Percentiles rank a stretch among this genome's conserved stretches.
Evolutionary conservation across 2,888 invertebrate species (phyloP).

Genomic region (Dryocosmus kuriphilus): DNA sequence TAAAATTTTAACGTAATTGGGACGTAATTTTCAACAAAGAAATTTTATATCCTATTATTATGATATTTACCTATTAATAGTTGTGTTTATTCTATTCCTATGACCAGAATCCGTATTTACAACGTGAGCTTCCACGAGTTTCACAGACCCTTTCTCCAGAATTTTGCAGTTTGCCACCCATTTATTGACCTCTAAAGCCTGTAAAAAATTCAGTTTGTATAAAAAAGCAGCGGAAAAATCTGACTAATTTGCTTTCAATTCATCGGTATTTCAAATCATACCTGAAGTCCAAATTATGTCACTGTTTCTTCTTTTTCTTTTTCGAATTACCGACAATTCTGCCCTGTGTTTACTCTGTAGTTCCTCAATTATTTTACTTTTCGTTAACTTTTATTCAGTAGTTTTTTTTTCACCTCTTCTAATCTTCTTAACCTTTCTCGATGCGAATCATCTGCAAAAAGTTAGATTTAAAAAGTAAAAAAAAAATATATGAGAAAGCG

Average conservation of each 20-base stretch:
- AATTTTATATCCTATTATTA: not conserved
- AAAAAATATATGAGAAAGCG: not conserved
- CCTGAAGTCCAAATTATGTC: constrained; percentile 70
- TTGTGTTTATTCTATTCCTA: constrained; percentile 57
- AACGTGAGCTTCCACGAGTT: constrained; percentile 67
- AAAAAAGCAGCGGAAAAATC: not conserved
- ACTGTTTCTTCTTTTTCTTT: no score
- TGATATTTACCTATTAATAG: constrained; percentile 58
- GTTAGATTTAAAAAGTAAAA: not conserved
- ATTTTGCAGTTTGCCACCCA: constrained; percentile 68
- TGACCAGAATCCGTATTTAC: constrained; percentile 54
- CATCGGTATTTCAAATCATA: constrained; percentile 43
- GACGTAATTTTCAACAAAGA: constrained; percentile 25
- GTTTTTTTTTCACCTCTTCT: constrained; percentile 66
- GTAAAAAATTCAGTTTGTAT: constrained; percentile 5
- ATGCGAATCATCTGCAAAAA: constrained; percentile 43
- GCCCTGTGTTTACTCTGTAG: constrained; percentile 63
- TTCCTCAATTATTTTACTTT: constrained; percentile 65
- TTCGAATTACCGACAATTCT: constrained; percentile 64
- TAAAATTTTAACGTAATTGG: constrained; percentile 24
- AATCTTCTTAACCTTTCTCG: constrained; percentile 60
- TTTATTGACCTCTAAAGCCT: constrained; percentile 66
- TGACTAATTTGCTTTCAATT: constrained; percentile 1
- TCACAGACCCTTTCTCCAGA: constrained; percentile 66
- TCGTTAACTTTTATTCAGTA: constrained; percentile 66